Evolutionary conservation across 2,888 invertebrate genomes (phyloP).

Genomic region (Orthosia gracilis): DNA sequence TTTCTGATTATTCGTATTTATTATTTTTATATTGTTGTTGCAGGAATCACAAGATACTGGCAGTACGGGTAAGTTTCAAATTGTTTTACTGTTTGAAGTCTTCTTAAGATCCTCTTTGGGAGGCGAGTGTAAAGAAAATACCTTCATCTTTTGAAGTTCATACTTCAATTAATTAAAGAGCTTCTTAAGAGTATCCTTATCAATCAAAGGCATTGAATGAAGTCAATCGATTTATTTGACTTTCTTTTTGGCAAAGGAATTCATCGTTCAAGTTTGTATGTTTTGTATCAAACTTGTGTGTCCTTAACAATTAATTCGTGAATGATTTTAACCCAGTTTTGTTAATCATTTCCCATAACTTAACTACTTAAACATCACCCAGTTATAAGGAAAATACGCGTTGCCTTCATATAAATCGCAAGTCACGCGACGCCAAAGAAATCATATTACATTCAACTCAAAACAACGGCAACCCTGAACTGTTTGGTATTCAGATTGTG

Average conservation of each 20-base stretch:
- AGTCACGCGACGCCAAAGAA: slow-evolving; percentile 62
- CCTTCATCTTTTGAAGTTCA: slow-evolving; percentile 22
- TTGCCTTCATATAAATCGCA: slow-evolving; percentile 51
- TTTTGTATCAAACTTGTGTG: neutral
- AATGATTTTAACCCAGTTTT: slow-evolving; percentile 16
- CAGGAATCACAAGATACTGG: slow-evolving; percentile 86
- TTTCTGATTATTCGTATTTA: slow-evolving; percentile 26
- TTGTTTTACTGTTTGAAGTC: neutral
- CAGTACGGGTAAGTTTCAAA: slow-evolving; percentile 77
- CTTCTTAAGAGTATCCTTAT: slow-evolving; percentile 31
- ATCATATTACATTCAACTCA: slow-evolving; percentile 58
- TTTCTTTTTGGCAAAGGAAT: slow-evolving; percentile 10
- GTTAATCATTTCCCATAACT: neutral
- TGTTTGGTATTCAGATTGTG: slow-evolving; percentile 56
- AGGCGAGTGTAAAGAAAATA: neutral
- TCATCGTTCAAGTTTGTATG: slow-evolving; percentile 17
- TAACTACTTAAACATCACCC: slow-evolving; percentile 25
- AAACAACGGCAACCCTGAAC: slow-evolving; percentile 49
- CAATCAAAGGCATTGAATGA: slow-evolving; percentile 35
- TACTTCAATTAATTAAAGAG: slow-evolving; percentile 40
- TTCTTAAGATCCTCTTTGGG: neutral
- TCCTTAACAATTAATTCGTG: neutral
- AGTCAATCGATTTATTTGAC: slow-evolving; percentile 42
- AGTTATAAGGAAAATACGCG: slow-evolving; percentile 53
- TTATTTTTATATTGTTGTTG: slow-evolving; percentile 76